Conservation (phyloP, 2,888 invertebrate species). For the Philonicus albiceps region DNA sequence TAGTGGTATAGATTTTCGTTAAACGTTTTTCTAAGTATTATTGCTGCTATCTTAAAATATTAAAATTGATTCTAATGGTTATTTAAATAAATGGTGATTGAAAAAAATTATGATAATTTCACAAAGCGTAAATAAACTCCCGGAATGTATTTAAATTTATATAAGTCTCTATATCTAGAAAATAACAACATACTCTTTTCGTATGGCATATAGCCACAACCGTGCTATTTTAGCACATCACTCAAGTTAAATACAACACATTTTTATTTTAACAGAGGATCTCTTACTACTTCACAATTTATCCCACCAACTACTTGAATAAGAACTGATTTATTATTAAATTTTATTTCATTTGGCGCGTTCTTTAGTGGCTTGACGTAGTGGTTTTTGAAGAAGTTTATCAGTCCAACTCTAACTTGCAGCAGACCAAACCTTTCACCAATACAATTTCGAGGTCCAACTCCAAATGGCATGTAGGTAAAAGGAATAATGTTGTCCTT, state of each 20-base stretch:
- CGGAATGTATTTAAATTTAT: too few relatives aligned
- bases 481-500: slow-evolving; percentile 56
- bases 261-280: slow-evolving; percentile 49
- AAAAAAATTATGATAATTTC: too few relatives aligned
- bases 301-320: slow-evolving; percentile 55
- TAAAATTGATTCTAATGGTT: too few relatives aligned
- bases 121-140: too few relatives aligned
- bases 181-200: too few relatives aligned
- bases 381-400: slow-evolving; percentile 59
- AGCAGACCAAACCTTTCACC: slow-evolving; percentile 60
- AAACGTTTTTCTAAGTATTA: too few relatives aligned
- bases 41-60: too few relatives aligned
- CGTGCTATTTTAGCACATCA: background rate
- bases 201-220: too few relatives aligned
- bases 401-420: slow-evolving; percentile 58
- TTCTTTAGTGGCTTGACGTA: slow-evolving; percentile 53
- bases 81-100: too few relatives aligned
- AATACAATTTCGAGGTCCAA: slow-evolving; percentile 60
- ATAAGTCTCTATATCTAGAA: too few relatives aligned
- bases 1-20: too few relatives aligned
- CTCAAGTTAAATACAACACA: background rate
- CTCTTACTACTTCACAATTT: slow-evolving; percentile 55
- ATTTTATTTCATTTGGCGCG: slow-evolving; percentile 53
- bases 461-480: slow-evolving; percentile 62
- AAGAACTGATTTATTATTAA: slow-evolving; percentile 57